A percentile compares a stretch with the other conserved stretches of the same genome.
phyloP scores from a whole-genome alignment of 2,797 vertebrate species.

The Phalloptychus januarius region DNA sequence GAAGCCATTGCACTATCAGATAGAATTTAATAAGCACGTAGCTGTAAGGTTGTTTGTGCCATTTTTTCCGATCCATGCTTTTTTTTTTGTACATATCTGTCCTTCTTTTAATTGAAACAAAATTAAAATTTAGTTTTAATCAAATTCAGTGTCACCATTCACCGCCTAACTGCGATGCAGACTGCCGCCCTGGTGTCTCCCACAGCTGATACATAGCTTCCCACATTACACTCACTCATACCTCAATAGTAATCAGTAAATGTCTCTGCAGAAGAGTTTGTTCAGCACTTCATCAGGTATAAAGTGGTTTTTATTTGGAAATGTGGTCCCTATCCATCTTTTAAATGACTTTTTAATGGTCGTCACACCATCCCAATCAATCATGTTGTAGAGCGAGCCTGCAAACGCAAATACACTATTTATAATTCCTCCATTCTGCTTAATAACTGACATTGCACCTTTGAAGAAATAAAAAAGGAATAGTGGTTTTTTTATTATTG shows the following conservation, averaged over 20 bases:
- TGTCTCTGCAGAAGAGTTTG: constrained; percentile 82
- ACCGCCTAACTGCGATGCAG: not conserved
- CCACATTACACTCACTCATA: constrained; percentile 65
- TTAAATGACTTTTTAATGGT: constrained; percentile 89
- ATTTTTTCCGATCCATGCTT: not conserved
- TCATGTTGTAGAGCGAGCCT: constrained; percentile 77
- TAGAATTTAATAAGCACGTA: constrained; percentile 60
- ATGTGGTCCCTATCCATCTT: constrained; percentile 86
- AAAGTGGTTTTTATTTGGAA: constrained; percentile 85
- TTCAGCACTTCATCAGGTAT: constrained; percentile 85
- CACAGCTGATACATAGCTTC: constrained; percentile 53
- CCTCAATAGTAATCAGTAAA: constrained; percentile 77
- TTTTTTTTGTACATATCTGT: constrained; percentile 13
- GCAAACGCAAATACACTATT: constrained; percentile 75
- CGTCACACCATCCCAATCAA: constrained; percentile 84
- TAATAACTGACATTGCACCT: constrained; percentile 51
- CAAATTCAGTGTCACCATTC: constrained; percentile 15
- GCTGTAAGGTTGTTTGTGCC: constrained; percentile 27
- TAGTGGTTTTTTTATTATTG: constrained; percentile 16
- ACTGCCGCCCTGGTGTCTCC: constrained; percentile 35
- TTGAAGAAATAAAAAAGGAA: constrained; percentile 36
- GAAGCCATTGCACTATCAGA: constrained; percentile 44
- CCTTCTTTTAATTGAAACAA: constrained; percentile 29
- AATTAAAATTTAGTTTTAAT: constrained; percentile 30
- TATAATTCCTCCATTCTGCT: constrained; percentile 73